Evolutionary conservation across 2,888 invertebrate species (phyloP), one percentile per base, ranked within the genome.

Genomic region (Strigamia transsilvanica): DNA sequence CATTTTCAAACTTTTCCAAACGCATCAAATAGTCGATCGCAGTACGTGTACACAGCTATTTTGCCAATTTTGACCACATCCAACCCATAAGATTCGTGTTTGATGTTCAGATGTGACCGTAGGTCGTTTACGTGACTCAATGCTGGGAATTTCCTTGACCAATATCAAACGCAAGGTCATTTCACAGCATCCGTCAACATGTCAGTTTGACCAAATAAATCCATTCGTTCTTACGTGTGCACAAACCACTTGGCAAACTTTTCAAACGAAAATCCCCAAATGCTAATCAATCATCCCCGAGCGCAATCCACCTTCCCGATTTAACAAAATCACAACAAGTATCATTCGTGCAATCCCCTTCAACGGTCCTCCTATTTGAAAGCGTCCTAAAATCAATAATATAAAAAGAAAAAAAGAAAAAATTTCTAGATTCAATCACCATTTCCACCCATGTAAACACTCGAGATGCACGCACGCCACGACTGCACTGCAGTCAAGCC

Each of bases 401-500:
- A 51, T 13, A 32, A 6, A 73, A 27, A 73, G 0, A 73, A 13
- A 27, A 32, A 32, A 32, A 73, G 13, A 73, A 73, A 32, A 32
- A 32, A 27, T 12, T 7, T 0, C 27, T 27, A 27, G 73, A 73
- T 73, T 73, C 73, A 27, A 32, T 73, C 73, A 73, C 73, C 3
- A 73, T 12, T 27, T 73, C 73, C 32, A 73, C 73, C 73, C 73
- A 23, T 32, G 32, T 73, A 73, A 73, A 73, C 73, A 73, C 27
- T 73, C 15, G 73, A 73, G 73, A 27, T 73, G 73, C 73, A 73
- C 73, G 73, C 73, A 73, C 73, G 32, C 27, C 73, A 32, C 32
- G 32, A 73, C 27, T 73, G 73, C 73, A 73, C 73, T 73, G 73
- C 73, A 73, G 73, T 73, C 73, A 32, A 73, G 73, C 73, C 73